These are phyloP conservation scores for Epinephelus cyanopodus DNA, from an alignment of 2,113 vertebrate genomes.

Conservation along the genomic window DNA sequence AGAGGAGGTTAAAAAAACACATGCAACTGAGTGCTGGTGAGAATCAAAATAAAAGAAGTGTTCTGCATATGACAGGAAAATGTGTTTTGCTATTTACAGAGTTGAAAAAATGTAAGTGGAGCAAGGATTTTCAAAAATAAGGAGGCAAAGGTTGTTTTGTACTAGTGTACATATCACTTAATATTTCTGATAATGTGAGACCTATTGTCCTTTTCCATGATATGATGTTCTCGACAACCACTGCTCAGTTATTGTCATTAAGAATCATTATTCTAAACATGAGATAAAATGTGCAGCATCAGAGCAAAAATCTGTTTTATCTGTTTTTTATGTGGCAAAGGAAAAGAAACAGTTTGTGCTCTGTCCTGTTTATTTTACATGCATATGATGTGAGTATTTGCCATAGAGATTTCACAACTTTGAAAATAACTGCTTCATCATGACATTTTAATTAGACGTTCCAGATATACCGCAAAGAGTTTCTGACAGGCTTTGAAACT, in stretches of 20 bases:
- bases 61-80: not conserved
- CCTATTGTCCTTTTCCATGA: not conserved
- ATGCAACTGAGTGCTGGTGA: slow-evolving; percentile 4
- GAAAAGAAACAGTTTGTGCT: not conserved
- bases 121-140: not conserved
- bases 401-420: not conserved
- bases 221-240: not conserved
- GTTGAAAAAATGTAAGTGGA: not conserved
- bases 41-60: not conserved
- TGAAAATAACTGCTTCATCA: not conserved
- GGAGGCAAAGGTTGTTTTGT: slow-evolving; percentile 24
- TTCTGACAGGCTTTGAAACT: not conserved
- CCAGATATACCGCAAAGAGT: not conserved
- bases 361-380: not conserved
- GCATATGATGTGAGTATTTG: not conserved
- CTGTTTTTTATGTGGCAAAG: not conserved
- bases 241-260: not conserved
- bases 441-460: not conserved
- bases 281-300: not conserved
- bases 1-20: not conserved
- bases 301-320: not conserved
- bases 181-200: slow-evolving; percentile 5
- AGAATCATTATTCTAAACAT: slow-evolving; percentile 4
- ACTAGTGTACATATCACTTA: not conserved
- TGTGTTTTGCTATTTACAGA: not conserved